Evolutionary conservation across 2,797 vertebrate species (phyloP).

Genomic region (Okamejei kenojei): DNA sequence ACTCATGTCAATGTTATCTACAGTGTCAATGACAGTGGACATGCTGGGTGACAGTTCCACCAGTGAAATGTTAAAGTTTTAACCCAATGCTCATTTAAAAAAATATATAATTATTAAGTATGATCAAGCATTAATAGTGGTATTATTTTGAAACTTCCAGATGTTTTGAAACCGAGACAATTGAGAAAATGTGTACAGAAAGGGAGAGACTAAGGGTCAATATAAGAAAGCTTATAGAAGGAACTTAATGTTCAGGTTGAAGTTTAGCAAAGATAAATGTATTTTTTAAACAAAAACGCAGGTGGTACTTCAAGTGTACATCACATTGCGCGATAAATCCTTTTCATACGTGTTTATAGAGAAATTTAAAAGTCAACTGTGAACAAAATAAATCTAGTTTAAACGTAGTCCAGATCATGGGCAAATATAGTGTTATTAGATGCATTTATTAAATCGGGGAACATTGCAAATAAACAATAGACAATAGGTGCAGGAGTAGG

Average conservation of each 20-base stretch:
- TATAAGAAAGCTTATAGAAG: not conserved
- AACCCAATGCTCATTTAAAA: not conserved
- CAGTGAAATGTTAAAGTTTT: not conserved
- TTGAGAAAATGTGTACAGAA: constrained; percentile 21
- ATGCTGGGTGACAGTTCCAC: not conserved
- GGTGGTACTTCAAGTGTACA: not conserved
- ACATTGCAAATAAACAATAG: not conserved
- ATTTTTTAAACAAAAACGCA: not conserved
- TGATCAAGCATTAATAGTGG: not conserved
- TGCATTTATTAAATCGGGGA: not conserved
- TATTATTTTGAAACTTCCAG: not conserved
- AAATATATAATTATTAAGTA: not conserved
- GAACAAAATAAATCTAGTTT: not conserved
- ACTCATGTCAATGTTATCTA: not conserved
- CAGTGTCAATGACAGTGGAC: not conserved
- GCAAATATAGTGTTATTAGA: not conserved
- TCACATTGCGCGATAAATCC: not conserved
- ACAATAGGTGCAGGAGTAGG: too few relatives aligned
- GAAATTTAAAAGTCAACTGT: not conserved
- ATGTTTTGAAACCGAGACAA: not conserved
- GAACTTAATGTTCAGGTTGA: not conserved
- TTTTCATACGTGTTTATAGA: not conserved
- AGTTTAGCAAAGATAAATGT: not conserved
- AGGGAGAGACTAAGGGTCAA: not conserved
- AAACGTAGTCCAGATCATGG: not conserved